These are phyloP conservation scores for Archivesica marissinica DNA, from an alignment of 1,140 invertebrate genomes.

Conservation along the genomic window DNA sequence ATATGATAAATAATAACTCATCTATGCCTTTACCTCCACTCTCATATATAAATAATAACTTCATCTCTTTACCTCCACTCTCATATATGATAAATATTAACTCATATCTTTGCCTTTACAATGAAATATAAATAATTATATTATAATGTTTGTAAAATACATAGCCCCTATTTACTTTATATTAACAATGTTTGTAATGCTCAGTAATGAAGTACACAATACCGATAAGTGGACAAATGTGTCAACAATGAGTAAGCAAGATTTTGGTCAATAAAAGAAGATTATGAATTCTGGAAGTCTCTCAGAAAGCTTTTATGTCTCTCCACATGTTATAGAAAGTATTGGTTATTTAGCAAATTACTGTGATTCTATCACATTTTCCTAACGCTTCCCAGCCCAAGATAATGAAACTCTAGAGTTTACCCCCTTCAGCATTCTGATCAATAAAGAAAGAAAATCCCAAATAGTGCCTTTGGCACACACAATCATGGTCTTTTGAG, in stretches of 20 bases:
- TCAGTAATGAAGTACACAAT: background rate
- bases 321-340: constrained; percentile 1
- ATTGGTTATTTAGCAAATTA: constrained; percentile 15
- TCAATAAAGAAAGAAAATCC: background rate
- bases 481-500: background rate
- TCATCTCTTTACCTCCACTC: background rate
- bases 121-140: background rate
- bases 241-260: background rate
- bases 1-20: too few species aligned
- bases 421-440: background rate
- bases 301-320: constrained; percentile 4
- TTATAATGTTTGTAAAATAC: background rate
- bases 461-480: background rate
- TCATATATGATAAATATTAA: background rate
- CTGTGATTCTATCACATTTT: constrained; percentile 1
- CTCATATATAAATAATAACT: too few species aligned
- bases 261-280: constrained; percentile 4
- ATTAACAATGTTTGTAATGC: background rate
- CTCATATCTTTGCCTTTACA: background rate
- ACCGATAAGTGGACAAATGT: background rate
- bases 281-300: background rate
- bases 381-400: background rate
- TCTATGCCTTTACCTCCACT: too few species aligned
- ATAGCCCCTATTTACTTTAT: background rate
- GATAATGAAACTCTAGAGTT: constrained; percentile 27